Base-by-base conservation (phyloP, 2,113 vertebrate species). In the Ursus arctos region DNA sequence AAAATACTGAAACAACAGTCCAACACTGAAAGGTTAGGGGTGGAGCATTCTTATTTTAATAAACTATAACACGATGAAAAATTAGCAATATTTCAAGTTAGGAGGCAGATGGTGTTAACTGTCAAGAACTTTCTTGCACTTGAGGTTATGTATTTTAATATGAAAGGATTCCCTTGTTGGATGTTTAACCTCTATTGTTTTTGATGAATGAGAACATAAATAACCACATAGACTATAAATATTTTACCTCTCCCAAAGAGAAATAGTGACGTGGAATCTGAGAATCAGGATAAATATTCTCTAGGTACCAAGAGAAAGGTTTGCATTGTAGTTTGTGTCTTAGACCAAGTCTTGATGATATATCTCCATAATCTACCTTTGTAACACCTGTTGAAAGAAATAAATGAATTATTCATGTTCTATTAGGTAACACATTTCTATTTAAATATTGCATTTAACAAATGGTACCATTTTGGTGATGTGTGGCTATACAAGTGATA, bases 211-310 rank as follows among this genome's bases (percentile, higher is more conserved):
- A 97, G 76, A 96, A 93, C 15, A 91, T 51, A 76, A 76, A 76
- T 77, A 88, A 88, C 55, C 11, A 77, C 33, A 97, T 0, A 88
- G 16, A 89, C 95, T 61, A 67, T 24, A 82, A 76, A 55, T 63
- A 69, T 72, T 74, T 98, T 99, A 99, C 99, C 99, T 99, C 99
- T 99, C 99, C 99, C 96, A 99, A 98, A 93, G 99, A 99, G 98
- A 99, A 99, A 98, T 99, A 99, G 98, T 99, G 99, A 40, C 99
- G 99, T 96, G 99, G 99, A 98, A 99, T 99, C 99, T 99, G 99
- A 55, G 99, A 99, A 99, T 99, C 99, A 1, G 99, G 99, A 98
- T 99, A 99, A 98, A 99, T 99, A 96, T 99, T 99, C 98, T 99
- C 99, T 91, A 99, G 98, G 98, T 99, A 99, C 99, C 99, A 99